phyloP scores from a whole-genome alignment of 1,140 invertebrate species.

The Glossosoma conforme region DNA sequence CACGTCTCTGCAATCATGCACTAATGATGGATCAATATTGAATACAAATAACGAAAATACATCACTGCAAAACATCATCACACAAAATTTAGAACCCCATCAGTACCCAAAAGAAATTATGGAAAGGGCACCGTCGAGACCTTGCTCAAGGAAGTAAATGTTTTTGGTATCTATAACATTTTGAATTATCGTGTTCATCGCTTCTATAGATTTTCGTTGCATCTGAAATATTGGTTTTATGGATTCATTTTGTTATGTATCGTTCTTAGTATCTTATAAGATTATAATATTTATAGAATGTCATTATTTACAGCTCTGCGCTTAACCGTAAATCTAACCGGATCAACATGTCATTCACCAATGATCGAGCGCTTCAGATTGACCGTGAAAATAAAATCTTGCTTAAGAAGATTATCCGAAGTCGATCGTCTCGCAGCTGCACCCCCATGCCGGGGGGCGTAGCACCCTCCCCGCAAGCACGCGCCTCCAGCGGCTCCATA shows the following conservation, averaged over 20 bases:
- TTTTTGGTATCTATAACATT: background rate
- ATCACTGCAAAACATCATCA: too few species aligned
- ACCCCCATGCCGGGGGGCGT: constrained; percentile 33
- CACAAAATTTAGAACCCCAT: too few species aligned
- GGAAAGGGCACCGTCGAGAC: too few species aligned
- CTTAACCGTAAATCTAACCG: too few species aligned
- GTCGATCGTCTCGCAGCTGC: constrained; percentile 37
- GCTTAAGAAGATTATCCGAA: constrained; percentile 43
- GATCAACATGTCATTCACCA: constrained; percentile 48
- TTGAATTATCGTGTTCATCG: background rate
- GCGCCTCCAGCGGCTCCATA: constrained; percentile 38
- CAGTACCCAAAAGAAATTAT: too few species aligned
- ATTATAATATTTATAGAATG: background rate
- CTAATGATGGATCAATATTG: too few species aligned
- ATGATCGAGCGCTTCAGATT: constrained; percentile 45
- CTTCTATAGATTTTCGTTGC: background rate
- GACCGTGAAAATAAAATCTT: constrained; percentile 48
- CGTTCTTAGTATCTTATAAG: background rate
- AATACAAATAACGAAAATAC: too few species aligned
- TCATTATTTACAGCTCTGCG: constrained; percentile 29
- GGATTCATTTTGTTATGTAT: background rate
- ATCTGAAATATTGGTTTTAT: background rate
- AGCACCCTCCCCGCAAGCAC: constrained; percentile 20
- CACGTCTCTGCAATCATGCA: too few species aligned
- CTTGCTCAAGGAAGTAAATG: too few species aligned